These are phyloP conservation scores for Sebastes matsubarae DNA, from an alignment of 2,797 vertebrate genomes.

Conservation along the genomic window DNA sequence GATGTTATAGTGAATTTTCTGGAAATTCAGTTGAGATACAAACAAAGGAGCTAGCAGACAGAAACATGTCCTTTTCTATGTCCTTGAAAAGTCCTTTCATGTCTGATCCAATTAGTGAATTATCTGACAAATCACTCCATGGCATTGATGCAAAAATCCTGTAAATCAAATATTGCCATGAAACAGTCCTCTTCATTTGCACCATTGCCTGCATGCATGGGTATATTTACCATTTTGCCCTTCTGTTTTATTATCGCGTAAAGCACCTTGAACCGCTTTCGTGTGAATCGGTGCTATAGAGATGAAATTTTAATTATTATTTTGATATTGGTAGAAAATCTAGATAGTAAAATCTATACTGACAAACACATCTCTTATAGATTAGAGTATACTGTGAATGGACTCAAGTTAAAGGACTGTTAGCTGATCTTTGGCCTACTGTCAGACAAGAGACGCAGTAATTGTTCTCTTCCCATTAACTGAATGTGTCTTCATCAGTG, in stretches of 20 bases:
- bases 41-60: not conserved
- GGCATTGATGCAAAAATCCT: not conserved
- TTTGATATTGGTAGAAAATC: not conserved
- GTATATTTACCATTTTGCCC: not conserved
- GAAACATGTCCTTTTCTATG: not conserved
- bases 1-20: not conserved
- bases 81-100: not conserved
- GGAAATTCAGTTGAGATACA: not conserved
- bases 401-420: not conserved
- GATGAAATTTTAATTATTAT: too few species aligned
- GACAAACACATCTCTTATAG: not conserved
- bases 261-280: not conserved
- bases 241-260: not conserved
- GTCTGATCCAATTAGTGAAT: not conserved
- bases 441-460: slow-evolving; percentile 20
- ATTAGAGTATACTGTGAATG: too few species aligned
- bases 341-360: not conserved
- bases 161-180: not conserved
- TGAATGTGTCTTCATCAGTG: slow-evolving; percentile 58
- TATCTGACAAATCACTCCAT: not conserved
- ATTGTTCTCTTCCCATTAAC: slow-evolving; percentile 48
- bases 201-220: not conserved
- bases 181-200: not conserved
- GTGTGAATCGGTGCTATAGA: not conserved
- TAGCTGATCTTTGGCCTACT: slow-evolving; percentile 1